phyloP scores from a whole-genome alignment of 2,888 invertebrate genomes.

The Cybosia mesomella region DNA sequence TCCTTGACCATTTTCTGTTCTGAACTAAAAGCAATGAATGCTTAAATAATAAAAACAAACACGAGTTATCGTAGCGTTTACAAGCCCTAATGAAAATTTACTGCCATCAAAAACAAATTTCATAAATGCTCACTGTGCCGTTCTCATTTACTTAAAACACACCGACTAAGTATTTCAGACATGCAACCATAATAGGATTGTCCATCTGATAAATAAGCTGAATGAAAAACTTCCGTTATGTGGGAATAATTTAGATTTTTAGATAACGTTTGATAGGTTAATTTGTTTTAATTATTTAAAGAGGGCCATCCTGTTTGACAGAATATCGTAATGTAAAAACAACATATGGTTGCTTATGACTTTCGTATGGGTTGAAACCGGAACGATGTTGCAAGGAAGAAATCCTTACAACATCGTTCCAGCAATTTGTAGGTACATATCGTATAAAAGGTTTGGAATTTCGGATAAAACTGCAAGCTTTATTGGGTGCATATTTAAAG shows the following conservation, averaged over 20 bases:
- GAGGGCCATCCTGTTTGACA: slow-evolving; percentile 13
- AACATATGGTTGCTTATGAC: slow-evolving; percentile 4
- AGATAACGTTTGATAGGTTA: slow-evolving; percentile 43
- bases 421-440: background rate
- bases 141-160: slow-evolving; percentile 45
- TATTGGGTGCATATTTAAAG: slow-evolving; percentile 26
- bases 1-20: slow-evolving; percentile 18
- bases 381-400: background rate
- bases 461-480: background rate
- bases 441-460: background rate
- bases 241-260: slow-evolving; percentile 46
- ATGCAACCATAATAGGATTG: slow-evolving; percentile 48
- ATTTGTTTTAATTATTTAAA: slow-evolving; percentile 45
- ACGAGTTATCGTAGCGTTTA: background rate
- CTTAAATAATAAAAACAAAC: background rate
- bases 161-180: slow-evolving; percentile 40
- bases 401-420: too few species aligned
- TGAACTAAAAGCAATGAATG: background rate
- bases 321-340: slow-evolving; percentile 7
- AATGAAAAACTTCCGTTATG: slow-evolving; percentile 50
- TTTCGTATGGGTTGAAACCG: slow-evolving; percentile 7
- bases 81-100: slow-evolving; percentile 33
- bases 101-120: slow-evolving; percentile 30
- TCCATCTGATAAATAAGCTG: slow-evolving; percentile 43
- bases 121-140: slow-evolving; percentile 28